Evolutionary conservation across 2,888 invertebrate genomes (phyloP).

Genomic region (Habroteleia sp.): DNA sequence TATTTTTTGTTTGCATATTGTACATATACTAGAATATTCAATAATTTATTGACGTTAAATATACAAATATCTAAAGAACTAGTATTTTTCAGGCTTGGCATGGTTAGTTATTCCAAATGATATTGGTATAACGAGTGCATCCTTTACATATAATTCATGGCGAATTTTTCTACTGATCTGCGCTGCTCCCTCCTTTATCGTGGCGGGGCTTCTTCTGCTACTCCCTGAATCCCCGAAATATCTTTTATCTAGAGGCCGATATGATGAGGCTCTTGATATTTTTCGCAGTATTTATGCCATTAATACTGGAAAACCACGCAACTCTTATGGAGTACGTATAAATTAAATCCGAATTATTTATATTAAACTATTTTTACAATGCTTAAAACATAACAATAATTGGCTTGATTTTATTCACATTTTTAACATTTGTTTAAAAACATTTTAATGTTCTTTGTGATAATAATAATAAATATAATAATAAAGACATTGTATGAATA

Average conservation of each 20-base stretch:
- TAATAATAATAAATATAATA: too few relatives aligned
- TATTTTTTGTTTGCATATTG: constrained; percentile 2
- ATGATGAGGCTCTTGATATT: constrained; percentile 90
- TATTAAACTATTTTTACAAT: neutral
- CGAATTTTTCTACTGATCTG: constrained; percentile 94
- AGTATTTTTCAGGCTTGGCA: constrained; percentile 81
- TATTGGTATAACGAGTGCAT: constrained; percentile 86
- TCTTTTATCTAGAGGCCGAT: constrained; percentile 89
- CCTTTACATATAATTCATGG: constrained; percentile 94
- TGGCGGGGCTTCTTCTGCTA: constrained; percentile 90
- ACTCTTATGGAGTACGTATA: constrained; percentile 87
- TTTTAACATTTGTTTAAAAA: too few relatives aligned
- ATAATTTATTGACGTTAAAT: too few relatives aligned
- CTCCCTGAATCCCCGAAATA: constrained; percentile 96
- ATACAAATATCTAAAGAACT: too few relatives aligned
- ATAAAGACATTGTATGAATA: too few relatives aligned
- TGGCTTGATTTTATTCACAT: too few relatives aligned
- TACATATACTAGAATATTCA: constrained; percentile 6
- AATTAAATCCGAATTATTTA: too few relatives aligned
- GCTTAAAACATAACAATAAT: too few relatives aligned
- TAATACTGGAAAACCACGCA: constrained; percentile 89
- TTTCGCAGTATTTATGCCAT: constrained; percentile 90
- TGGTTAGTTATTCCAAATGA: constrained; percentile 83
- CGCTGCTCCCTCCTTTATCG: constrained; percentile 93
- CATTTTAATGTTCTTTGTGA: too few relatives aligned